Evolutionary conservation across 1,140 invertebrate genomes (phyloP), one percentile per base, ranked within the genome.

Genomic region (Zaprionus gabonicus): DNA sequence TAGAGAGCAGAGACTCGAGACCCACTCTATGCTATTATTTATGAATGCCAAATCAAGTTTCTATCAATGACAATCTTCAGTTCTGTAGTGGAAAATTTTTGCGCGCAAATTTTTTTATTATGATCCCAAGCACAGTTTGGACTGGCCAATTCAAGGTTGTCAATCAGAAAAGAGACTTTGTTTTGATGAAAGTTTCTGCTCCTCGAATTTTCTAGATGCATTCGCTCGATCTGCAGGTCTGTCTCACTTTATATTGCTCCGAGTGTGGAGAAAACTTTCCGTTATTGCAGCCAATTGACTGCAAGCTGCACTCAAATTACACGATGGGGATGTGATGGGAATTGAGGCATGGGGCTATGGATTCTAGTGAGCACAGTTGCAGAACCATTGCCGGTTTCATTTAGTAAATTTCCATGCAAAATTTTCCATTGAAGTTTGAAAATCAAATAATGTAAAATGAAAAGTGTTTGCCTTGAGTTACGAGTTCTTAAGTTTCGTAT

Each of bases 211-310:
- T 82, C 81, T 60, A 80, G 69, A 68, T 62, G 38, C 58, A 53
- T 20, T 2, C 59, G 20, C 20, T 31, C 55, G 25, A 20, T 31
- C 23, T 20, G n/a, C 49, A 27, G 7, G 27, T 27, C 41, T 41
- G 44, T 38, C 31, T 34, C 31, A 34, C 31, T 34, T 34, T 34
- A 6, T 10, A 9, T 34, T 38, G 12, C 5, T 2, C 38, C 15
- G 13, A n/a, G 65, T 41, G n/a, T 46, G 67, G 57, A 34, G 51
- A 80, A 80, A 84, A 88, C 81, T 88, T 88, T 87, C 83, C 84
- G 75, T 62, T 73, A 70, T 78, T 78, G 71, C 59, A 66, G 56
- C 23, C 83, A 87, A 87, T 87, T 87, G 74, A 80, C 53, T 56
- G 41, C 67, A 59, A 67, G 69, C 46, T 49, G 59, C 55, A 66